These are phyloP conservation scores for Arge pagana DNA, from an alignment of 2,888 invertebrate species.

Conservation along the genomic window DNA sequence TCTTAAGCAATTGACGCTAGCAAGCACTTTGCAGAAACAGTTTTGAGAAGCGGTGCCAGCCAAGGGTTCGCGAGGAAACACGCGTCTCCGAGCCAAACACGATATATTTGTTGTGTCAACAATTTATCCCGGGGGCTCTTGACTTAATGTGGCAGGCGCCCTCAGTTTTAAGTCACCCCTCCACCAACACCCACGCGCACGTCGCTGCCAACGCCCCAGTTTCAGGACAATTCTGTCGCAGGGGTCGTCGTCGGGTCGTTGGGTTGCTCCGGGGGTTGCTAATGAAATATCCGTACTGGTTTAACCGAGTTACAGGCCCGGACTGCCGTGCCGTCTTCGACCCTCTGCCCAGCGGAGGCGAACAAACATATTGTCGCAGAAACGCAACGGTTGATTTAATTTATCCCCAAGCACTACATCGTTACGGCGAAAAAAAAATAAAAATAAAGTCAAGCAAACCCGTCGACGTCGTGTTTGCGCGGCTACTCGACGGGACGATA, in stretches of 20 bases:
- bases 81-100: constrained; percentile 38
- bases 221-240: constrained; percentile 17
- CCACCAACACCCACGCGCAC: constrained; percentile 3
- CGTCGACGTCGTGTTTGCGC: too few relatives aligned
- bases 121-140: constrained; percentile 47
- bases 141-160: constrained; percentile 48
- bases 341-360: constrained; percentile 41
- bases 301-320: constrained; percentile 54
- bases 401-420: too few relatives aligned
- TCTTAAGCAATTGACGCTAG: too few relatives aligned
- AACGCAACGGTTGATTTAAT: constrained; percentile 35
- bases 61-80: constrained; percentile 24
- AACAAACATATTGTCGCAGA: constrained; percentile 57
- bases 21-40: too few relatives aligned
- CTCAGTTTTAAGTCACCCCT: constrained; percentile 40
- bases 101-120: constrained; percentile 56
- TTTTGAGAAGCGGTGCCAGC: not conserved
- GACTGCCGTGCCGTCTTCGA: constrained; percentile 33
- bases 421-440: too few relatives aligned
- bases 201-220: constrained; percentile 27
- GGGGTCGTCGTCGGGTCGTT: constrained; percentile 15
- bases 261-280: constrained; percentile 41
- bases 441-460: too few relatives aligned
- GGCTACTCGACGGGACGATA: too few relatives aligned
- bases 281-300: constrained; percentile 58